Evolutionary conservation across 1,140 invertebrate species (phyloP), one percentile per base, ranked within the genome.

Genomic region (Zaprionus lachaisei): DNA sequence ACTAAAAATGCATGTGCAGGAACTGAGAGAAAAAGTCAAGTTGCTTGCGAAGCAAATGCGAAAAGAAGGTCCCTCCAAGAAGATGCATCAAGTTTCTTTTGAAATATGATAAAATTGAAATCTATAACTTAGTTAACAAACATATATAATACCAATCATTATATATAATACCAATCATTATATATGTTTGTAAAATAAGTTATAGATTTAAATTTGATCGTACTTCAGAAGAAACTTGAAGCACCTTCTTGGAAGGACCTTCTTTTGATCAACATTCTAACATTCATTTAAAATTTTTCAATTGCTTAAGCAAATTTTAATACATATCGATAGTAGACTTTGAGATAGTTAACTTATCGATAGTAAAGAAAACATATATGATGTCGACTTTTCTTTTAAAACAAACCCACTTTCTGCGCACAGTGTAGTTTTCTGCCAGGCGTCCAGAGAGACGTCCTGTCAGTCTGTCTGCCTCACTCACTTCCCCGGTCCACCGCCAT

Each of bases 1-100:
- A 61, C 51, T 58, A 47, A 44, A 70, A 67, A 76, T 76, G 73
- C 76, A 80, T 70, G 57, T 76, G 61, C 44, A 31, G 37, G 38
- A 55, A 67, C 55, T 58, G 38, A 22, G 55, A 58, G 65, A 47
- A 67, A 49, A 3, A n/a, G n/a, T 51, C 1, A 12, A 54, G 2
- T 37, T n/a, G 4, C n/a, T 14, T 11, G 15, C 15, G 2, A 55
- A 17, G 6, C 17, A 2, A 54, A 6, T 6, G 9, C 7, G 2
- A 49, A 49, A 5, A 49, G 28, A 28, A 31, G 28, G 28, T 31
- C 28, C 7, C 9, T 31, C 28, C 28, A 9, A 31, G 28, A 31
- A 31, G 7, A 7, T 31, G 28, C 7, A 2, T 31, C 7, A 31
- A 31, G 28, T 31, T 7, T 2, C 15, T 41, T 41, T 0, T 15